Percentiles rank a stretch among this genome's conserved stretches.
Conservation (phyloP, 2,888 invertebrate species). For the Nomada ferruginata region DNA sequence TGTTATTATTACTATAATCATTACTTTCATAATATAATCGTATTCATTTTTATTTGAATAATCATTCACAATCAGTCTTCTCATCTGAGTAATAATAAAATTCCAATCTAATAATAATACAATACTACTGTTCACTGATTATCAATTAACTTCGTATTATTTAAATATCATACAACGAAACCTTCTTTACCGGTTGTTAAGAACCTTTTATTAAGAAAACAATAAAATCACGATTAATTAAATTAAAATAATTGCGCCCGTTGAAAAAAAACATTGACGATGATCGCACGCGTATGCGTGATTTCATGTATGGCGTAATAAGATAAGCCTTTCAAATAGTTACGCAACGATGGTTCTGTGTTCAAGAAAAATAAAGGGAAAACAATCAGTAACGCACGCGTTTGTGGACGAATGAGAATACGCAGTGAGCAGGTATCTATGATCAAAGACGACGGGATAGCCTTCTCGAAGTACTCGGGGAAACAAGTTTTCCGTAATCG, state of each 20-base stretch:
- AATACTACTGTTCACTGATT: too few species aligned
- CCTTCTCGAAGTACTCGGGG: slow-evolving; percentile 11
- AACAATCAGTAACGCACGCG: not conserved
- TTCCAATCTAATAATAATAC: not conserved
- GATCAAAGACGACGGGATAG: slow-evolving; percentile 26
- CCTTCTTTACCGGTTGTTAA: too few species aligned
- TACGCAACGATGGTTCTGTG: slow-evolving; percentile 1
- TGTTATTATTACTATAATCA: too few species aligned
- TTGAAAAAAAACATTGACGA: too few species aligned
- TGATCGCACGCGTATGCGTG: not conserved
- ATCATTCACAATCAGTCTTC: too few species aligned
- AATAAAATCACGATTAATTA: not conserved
- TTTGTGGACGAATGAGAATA: slow-evolving; percentile 22
- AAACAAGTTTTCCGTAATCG: slow-evolving; percentile 61
- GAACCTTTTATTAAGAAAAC: too few species aligned
- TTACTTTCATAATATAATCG: too few species aligned
- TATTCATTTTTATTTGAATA: too few species aligned
- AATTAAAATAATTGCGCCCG: not conserved
- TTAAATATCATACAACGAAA: too few species aligned
- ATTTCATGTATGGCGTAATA: not conserved
- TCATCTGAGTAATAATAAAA: too few species aligned
- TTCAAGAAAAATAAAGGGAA: slow-evolving; percentile 3
- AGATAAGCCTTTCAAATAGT: not conserved
- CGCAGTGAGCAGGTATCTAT: slow-evolving; percentile 17
- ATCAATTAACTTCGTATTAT: too few species aligned